These are phyloP conservation scores for Drosophila pseudotalamancana DNA, from an alignment of 2,888 invertebrate genomes.

Conservation along the genomic window DNA sequence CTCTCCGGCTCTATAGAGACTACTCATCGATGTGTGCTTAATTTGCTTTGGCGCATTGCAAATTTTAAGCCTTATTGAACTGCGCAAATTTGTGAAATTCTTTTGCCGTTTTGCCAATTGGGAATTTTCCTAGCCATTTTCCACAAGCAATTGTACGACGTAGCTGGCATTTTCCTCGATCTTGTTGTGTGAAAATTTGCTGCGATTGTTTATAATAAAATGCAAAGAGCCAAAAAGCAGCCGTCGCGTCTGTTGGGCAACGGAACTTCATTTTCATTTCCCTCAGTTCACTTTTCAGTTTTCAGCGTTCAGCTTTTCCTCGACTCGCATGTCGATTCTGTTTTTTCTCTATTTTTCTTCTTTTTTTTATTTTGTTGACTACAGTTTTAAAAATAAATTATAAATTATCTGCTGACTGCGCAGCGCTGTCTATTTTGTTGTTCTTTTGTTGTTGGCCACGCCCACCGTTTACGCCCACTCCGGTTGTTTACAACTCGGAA, in stretches of 20 bases:
- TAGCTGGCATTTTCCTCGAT: conserved; percentile 14
- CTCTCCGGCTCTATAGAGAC: neutral
- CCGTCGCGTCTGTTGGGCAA: conserved; percentile 61
- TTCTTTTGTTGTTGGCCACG: conserved; percentile 24
- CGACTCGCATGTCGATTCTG: conserved; percentile 28
- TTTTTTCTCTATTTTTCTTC: conserved; percentile 7
- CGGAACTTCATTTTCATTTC: conserved; percentile 56
- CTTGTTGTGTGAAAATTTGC: conserved; percentile 54
- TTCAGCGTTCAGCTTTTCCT: conserved; percentile 26
- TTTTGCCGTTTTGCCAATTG: conserved; percentile 30
- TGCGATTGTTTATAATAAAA: conserved; percentile 71
- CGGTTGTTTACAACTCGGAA: conserved; percentile 58
- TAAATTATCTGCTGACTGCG: conserved; percentile 66
- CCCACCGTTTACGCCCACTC: conserved; percentile 31
- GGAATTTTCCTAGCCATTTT: conserved; percentile 40
- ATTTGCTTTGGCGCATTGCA: conserved; percentile 27
- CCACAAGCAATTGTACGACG: conserved; percentile 31
- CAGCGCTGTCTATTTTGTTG: conserved; percentile 22
- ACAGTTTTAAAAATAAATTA: conserved; percentile 78
- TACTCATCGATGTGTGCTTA: conserved; percentile 36
- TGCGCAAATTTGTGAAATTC: conserved; percentile 70
- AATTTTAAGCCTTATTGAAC: conserved; percentile 60
- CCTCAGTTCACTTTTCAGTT: conserved; percentile 16
- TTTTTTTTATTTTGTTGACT: conserved; percentile 32
- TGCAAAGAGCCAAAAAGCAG: conserved; percentile 47